phyloP scores from a whole-genome alignment of 2,888 invertebrate genomes.

The Keiferia lycopersicella region DNA sequence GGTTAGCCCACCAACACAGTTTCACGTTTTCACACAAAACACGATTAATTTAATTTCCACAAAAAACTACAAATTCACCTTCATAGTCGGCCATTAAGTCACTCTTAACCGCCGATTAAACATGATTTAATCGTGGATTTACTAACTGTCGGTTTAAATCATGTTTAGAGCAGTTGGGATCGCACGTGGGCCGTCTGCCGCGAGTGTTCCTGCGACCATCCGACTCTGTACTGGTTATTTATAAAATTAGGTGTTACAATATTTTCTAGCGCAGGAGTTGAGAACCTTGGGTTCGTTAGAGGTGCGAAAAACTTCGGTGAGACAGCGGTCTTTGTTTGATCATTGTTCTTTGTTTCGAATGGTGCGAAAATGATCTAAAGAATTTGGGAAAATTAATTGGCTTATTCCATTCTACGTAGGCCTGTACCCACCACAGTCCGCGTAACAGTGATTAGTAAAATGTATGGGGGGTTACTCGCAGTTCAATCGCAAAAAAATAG shows the following conservation, averaged over 20 bases:
- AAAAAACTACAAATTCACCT: constrained; percentile 13
- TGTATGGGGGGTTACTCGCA: too few relatives aligned
- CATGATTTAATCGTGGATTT: background rate
- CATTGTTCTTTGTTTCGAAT: background rate
- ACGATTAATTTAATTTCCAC: background rate
- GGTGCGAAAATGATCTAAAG: too few relatives aligned
- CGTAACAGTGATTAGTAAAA: too few relatives aligned
- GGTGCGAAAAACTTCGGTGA: constrained; percentile 1
- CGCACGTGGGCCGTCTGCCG: background rate
- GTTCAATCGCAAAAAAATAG: too few relatives aligned
- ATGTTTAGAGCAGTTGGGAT: background rate
- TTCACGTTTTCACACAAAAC: background rate
- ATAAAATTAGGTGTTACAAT: constrained; percentile 72
- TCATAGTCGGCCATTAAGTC: background rate
- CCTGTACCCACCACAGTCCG: too few relatives aligned
- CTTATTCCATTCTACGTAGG: too few relatives aligned
- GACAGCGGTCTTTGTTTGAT: background rate
- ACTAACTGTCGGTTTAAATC: constrained; percentile 1
- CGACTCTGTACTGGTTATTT: constrained; percentile 71
- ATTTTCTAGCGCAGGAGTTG: constrained; percentile 57
- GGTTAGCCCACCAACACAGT: constrained; percentile 7
- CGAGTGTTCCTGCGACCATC: constrained; percentile 39
- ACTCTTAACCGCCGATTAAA: background rate
- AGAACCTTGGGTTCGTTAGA: constrained; percentile 27
- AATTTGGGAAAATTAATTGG: too few relatives aligned